Conservation (phyloP, 2,888 invertebrate species). For the Drosophila mayaguana region DNA sequence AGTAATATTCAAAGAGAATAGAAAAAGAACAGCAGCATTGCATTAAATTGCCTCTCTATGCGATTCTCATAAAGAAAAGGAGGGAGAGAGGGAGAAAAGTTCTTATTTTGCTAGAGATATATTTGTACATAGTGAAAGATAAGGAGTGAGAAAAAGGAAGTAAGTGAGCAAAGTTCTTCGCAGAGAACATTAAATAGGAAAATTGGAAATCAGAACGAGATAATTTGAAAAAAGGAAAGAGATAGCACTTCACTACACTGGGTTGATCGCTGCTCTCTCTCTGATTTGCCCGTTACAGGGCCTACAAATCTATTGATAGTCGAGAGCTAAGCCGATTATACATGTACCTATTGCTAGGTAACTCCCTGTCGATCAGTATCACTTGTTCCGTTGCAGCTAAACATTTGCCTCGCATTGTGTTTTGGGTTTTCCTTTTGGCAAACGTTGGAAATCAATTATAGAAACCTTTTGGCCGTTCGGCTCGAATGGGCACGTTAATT, state of each 20-base stretch:
- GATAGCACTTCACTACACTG: background rate
- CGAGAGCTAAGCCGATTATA: background rate
- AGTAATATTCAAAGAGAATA: background rate
- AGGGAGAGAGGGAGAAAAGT: no score
- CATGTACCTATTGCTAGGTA: background rate
- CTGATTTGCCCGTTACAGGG: background rate
- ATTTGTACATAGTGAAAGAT: no score
- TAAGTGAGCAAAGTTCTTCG: background rate
- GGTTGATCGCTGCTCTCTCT: background rate
- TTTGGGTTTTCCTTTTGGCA: slow-evolving; percentile 57
- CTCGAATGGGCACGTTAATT: slow-evolving; percentile 75
- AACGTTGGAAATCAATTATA: slow-evolving; percentile 78
- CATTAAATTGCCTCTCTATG: background rate
- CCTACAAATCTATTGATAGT: background rate
- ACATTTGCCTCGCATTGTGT: slow-evolving; percentile 11
- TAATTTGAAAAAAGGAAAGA: background rate
- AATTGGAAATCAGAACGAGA: background rate
- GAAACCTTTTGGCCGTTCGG: slow-evolving; percentile 74
- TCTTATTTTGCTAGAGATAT: no score
- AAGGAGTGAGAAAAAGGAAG: background rate
- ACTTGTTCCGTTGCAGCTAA: slow-evolving; percentile 9
- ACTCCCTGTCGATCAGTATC: slow-evolving; percentile 4
- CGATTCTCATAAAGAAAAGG: background rate
- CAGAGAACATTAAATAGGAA: no score
- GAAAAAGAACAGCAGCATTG: background rate